Conservation (phyloP, 92 coral and sea anemone species). For the Palythoa caribaeorum region DNA sequence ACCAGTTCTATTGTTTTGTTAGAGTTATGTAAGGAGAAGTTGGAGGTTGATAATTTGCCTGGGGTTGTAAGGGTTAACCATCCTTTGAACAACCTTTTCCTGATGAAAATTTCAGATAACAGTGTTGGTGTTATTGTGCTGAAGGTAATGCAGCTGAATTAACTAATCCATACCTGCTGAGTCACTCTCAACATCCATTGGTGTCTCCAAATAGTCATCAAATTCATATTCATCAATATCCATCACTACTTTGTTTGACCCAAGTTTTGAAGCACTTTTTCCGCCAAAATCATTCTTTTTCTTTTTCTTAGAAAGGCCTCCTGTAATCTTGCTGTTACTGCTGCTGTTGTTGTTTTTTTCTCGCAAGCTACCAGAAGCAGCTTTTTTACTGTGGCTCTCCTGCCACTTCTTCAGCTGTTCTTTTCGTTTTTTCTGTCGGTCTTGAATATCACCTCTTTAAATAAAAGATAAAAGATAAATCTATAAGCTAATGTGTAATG, state of each 20-base stretch:
- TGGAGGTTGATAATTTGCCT: no score
- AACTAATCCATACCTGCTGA: slow-evolving; percentile 71
- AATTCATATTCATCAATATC: slow-evolving; percentile 55
- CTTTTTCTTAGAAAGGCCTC: slow-evolving; percentile 35
- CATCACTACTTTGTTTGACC: slow-evolving; percentile 32
- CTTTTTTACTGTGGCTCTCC: slow-evolving; percentile 46
- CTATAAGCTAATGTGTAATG: no score
- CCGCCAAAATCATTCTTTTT: slow-evolving; percentile 38
- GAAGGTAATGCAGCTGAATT: no score
- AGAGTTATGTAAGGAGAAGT: no score
- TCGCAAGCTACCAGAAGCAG: neutral
- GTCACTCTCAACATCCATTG: slow-evolving; percentile 98
- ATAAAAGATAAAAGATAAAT: no score
- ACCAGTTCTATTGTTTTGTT: no score
- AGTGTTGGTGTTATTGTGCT: no score
- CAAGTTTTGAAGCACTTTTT: slow-evolving; percentile 42
- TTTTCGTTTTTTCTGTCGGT: slow-evolving; percentile 74
- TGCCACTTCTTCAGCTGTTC: slow-evolving; percentile 83
- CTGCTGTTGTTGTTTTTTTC: slow-evolving; percentile 32
- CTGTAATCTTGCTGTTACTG: slow-evolving; percentile 28
- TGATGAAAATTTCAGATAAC: no score
- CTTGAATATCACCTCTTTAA: slow-evolving; percentile 30
- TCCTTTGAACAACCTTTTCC: no score
- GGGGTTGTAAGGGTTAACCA: no score
- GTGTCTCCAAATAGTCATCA: slow-evolving; percentile 93